Evolutionary conservation across 1,140 invertebrate species (phyloP).

Genomic region (Tribolium madens): DNA sequence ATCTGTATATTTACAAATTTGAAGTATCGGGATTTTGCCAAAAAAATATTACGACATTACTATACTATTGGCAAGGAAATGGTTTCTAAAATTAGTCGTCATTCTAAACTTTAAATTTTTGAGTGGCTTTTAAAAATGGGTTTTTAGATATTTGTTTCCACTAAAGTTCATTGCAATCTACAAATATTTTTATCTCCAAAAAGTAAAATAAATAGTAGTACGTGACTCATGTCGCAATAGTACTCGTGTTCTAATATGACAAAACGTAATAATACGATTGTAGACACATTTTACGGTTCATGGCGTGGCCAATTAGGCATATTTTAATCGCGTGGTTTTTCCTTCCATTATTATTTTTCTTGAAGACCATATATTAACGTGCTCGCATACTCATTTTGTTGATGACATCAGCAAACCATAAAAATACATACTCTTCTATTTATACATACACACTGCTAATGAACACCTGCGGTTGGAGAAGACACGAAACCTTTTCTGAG

Average conservation of each 20-base stretch:
- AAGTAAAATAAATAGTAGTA: slow-evolving; percentile 10
- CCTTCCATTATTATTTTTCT: slow-evolving; percentile 2
- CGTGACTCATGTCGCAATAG: slow-evolving; percentile 5
- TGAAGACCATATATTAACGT: slow-evolving; percentile 9
- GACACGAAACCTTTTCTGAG: slow-evolving; percentile 20
- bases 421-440: slow-evolving; percentile 29
- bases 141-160: background rate
- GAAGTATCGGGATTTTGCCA: slow-evolving; percentile 8
- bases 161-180: background rate
- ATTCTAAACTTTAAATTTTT: slow-evolving; percentile 40
- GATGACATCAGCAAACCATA: slow-evolving; percentile 38
- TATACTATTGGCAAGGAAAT: slow-evolving; percentile 50
- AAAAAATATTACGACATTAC: slow-evolving; percentile 35
- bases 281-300: slow-evolving; percentile 9
- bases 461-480: slow-evolving; percentile 30
- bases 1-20: slow-evolving; percentile 31
- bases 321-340: slow-evolving; percentile 9
- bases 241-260: background rate
- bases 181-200: background rate
- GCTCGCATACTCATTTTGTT: slow-evolving; percentile 17
- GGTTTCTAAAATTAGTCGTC: slow-evolving; percentile 48
- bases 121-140: background rate
- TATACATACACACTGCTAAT: slow-evolving; percentile 25
- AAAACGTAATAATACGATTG: slow-evolving; percentile 4
- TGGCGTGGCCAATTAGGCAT: slow-evolving; percentile 1